Evolutionary conservation across 2,888 invertebrate species (phyloP).

Genomic region (Vesta saturnalis): DNA sequence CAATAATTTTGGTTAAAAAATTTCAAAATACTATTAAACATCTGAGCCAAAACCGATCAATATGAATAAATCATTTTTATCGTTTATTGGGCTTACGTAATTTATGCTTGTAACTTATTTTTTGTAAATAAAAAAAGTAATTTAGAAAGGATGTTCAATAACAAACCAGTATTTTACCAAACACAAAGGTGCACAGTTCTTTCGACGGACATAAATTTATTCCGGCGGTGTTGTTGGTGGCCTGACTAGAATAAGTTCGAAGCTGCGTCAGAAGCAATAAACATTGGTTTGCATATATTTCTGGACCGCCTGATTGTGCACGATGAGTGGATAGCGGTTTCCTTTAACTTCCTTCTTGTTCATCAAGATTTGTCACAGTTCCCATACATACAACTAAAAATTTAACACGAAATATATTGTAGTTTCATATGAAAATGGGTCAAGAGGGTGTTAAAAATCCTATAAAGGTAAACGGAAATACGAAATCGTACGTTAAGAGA

Average conservation of each 20-base stretch:
- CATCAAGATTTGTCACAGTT: constrained; percentile 30
- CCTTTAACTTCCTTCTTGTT: constrained; percentile 21
- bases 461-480: background rate
- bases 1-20: too few species aligned
- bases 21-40: too few species aligned
- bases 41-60: background rate
- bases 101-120: background rate
- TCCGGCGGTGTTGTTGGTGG: constrained; percentile 42
- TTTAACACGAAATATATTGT: too few species aligned
- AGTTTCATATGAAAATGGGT: background rate
- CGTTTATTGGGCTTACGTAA: background rate
- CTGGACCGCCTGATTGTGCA: constrained; percentile 44
- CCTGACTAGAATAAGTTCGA: constrained; percentile 42
- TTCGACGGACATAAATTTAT: constrained; percentile 41
- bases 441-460: background rate
- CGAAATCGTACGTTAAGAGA: background rate
- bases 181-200: constrained; percentile 39
- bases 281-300: constrained; percentile 49
- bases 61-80: constrained; percentile 1
- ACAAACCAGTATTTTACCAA: constrained; percentile 41
- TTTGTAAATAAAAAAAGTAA: constrained; percentile 33
- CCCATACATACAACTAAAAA: constrained; percentile 11
- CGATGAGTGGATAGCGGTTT: constrained; percentile 43
- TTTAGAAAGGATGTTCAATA: constrained; percentile 41
- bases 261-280: constrained; percentile 43